A percentile compares a stretch with the other conserved stretches of the same genome.
These are phyloP conservation scores for Phaethornis superciliosus DNA, from an alignment of 2,113 vertebrate genomes.

Conservation along the genomic window DNA sequence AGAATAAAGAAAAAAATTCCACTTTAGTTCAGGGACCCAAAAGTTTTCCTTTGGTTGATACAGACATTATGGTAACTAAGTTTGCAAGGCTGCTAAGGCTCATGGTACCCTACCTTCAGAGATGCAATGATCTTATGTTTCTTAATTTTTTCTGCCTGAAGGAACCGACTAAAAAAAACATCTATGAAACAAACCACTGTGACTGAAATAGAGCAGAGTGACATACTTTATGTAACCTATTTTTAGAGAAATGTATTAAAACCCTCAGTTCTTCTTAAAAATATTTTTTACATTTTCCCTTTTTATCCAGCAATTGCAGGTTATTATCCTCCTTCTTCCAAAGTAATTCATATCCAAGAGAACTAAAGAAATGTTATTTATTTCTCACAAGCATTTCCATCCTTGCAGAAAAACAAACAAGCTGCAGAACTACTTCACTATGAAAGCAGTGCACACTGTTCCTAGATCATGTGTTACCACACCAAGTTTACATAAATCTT, in stretches of 20 bases:
- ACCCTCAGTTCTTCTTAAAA: background rate
- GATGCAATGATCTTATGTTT: conserved; percentile 7
- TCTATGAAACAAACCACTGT: conserved; percentile 18
- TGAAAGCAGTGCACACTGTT: background rate
- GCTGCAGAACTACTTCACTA: background rate
- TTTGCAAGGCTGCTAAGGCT: background rate
- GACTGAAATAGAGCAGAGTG: conserved; percentile 57
- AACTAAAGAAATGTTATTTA: background rate
- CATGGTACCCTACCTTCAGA: background rate
- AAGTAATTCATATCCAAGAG: background rate
- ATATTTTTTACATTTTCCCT: background rate
- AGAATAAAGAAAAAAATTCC: background rate
- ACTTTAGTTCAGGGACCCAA: background rate
- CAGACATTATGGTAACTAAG: background rate
- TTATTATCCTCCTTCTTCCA: background rate
- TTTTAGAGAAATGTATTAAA: conserved; percentile 45
- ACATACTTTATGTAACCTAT: conserved; percentile 41
- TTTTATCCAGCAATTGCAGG: background rate
- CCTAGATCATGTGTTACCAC: background rate
- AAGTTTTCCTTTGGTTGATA: background rate
- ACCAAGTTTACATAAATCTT: background rate
- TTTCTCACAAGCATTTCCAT: background rate
- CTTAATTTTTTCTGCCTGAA: conserved; percentile 35
- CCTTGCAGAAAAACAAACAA: background rate
- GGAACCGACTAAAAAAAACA: conserved; percentile 34